A percentile compares a stretch with the other conserved stretches of the same genome.
Evolutionary conservation across 2,888 invertebrate genomes (phyloP).

Genomic region (Noctuana brunneofusca): DNA sequence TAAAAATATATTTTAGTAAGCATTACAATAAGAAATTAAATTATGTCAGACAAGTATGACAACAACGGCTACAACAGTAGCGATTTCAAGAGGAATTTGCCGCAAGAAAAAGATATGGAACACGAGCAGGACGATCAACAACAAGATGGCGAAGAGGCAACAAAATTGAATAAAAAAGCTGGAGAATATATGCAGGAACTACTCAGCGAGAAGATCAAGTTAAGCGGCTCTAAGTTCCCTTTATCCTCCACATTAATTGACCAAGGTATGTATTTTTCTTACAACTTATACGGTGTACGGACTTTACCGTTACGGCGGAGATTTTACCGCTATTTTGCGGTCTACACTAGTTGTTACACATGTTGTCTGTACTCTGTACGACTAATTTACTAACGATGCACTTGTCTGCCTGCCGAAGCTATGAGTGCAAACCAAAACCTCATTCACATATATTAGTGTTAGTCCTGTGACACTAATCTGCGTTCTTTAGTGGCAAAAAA

Average conservation of each 20-base stretch:
- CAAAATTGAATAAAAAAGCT: slow-evolving; percentile 86
- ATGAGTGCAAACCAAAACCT: too few species aligned
- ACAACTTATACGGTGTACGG: too few species aligned
- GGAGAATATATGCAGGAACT: slow-evolving; percentile 90
- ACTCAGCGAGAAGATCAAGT: slow-evolving; percentile 86
- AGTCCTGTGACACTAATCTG: too few species aligned
- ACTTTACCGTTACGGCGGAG: slow-evolving; percentile 1
- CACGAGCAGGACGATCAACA: slow-evolving; percentile 55
- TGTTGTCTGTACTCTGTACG: too few species aligned
- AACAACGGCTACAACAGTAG: slow-evolving; percentile 75
- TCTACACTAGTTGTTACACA: not conserved
- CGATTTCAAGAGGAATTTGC: slow-evolving; percentile 75
- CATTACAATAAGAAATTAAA: slow-evolving; percentile 3
- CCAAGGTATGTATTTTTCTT: slow-evolving; percentile 81
- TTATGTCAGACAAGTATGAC: slow-evolving; percentile 70
- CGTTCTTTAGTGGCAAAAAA: too few species aligned
- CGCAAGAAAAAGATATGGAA: slow-evolving; percentile 56
- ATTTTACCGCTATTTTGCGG: slow-evolving; percentile 16
- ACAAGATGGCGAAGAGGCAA: slow-evolving; percentile 82
- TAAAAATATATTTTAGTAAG: not conserved
- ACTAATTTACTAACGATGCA: not conserved
- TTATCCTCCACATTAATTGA: slow-evolving; percentile 88
- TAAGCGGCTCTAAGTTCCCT: slow-evolving; percentile 86
- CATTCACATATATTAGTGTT: too few species aligned
- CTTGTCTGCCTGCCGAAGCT: too few species aligned